Base-by-base conservation (phyloP, 1,140 invertebrate genomes). In the Nasonia giraulti region DNA sequence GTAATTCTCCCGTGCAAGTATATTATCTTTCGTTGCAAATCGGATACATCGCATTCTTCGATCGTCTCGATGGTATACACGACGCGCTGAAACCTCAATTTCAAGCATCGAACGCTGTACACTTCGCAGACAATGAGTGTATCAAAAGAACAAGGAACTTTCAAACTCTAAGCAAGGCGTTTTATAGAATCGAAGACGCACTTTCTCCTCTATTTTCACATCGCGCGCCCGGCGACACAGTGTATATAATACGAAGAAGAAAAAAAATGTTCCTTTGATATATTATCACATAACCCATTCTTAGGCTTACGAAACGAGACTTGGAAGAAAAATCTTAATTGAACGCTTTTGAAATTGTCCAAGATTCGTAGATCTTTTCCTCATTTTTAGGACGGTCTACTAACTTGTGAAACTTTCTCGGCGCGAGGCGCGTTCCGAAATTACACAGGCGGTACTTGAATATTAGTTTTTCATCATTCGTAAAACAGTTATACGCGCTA, bases 181-280 rank as follows among this genome's bases (percentile, higher is more conserved):
- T 84, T 62, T 84, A 78, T 75, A 79, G 47, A 76, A 84, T 47
- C 83, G 71, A 84, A 84, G 83, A 84, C 83, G 83, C 71, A 84
- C 83, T 84, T 84, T 84, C 83, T 84, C 83, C 47, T 75, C 50
- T n/a, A 47, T 84, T 84, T 84, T 71, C 74, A 17, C 44, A 2
- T 80, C 8, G 75, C 76, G 82, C 82, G 75, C 76, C 76, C 82
- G 50, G 27, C 76, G 69, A 74, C 77, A 62, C 47, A 55, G 11
- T 20, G 40, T 76, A 27, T 27, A 27, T 27, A 78, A 33, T 50
- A 14, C 12, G 44, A 83, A 71, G n/a, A 71, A 62, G 31, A 27
- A 33, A 62, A 71, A 33, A 78, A 71, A 69, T 37, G n/a, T 76
- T 37, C 74, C n/a, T 69, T 77, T 77, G 62, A 27, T 77, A 44